phyloP scores from a whole-genome alignment of 2,113 vertebrate species.

The Saguinus midas region DNA sequence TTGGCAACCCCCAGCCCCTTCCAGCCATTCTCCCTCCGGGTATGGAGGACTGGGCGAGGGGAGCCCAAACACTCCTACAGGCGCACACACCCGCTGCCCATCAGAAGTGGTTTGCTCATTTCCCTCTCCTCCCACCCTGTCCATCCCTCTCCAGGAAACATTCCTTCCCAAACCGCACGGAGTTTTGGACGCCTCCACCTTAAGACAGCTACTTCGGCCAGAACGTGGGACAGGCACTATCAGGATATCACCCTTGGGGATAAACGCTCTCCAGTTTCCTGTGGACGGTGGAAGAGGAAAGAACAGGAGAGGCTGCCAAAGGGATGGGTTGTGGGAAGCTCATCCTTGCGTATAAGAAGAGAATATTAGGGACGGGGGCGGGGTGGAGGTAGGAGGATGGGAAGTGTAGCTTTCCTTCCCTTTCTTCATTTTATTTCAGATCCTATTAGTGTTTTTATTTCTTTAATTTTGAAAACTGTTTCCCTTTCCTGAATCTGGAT shows the following conservation, averaged over 20 bases:
- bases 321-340: background rate
- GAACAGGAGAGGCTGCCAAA: conserved; percentile 59
- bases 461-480: background rate
- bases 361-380: too few species aligned
- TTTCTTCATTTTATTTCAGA: background rate
- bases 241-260: background rate
- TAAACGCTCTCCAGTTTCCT: conserved; percentile 78
- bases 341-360: background rate
- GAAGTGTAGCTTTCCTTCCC: background rate
- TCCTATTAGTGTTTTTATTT: background rate
- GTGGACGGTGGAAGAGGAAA: conserved; percentile 88
- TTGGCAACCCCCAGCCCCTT: background rate
- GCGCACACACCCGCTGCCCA: fast-evolving
- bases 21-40: fast-evolving
- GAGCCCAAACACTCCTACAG: fast-evolving
- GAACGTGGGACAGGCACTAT: background rate
- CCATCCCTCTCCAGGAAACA: conserved; percentile 17
- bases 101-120: background rate
- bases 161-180: background rate
- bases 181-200: background rate
- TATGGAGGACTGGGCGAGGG: background rate
- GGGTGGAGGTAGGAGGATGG: too few species aligned
- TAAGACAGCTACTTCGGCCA: background rate
- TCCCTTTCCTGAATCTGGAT: background rate
- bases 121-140: background rate